phyloP scores from a whole-genome alignment of 2,888 invertebrate species.

The Tyria jacobaeae region DNA sequence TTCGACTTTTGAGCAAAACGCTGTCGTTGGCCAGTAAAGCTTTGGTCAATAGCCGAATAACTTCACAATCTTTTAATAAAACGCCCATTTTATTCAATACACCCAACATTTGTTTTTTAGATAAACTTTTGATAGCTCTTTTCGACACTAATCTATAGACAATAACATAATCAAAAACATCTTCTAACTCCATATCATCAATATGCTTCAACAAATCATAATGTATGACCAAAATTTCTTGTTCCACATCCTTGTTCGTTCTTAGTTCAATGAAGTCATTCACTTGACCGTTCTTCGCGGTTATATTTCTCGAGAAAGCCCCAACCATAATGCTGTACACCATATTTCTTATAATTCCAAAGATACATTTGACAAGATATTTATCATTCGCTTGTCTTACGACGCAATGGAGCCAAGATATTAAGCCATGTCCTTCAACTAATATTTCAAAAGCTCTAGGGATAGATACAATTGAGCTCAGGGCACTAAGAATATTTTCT shows the following conservation, averaged over 20 bases:
- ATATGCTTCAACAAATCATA: conserved; percentile 64
- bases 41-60: conserved; percentile 61
- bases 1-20: conserved; percentile 62
- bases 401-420: conserved; percentile 89
- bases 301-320: conserved; percentile 61
- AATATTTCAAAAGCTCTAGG: conserved; percentile 89
- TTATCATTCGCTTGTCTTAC: conserved; percentile 66
- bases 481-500: conserved; percentile 88
- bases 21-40: conserved; percentile 61
- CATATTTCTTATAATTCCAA: conserved; percentile 64
- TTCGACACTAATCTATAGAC: conserved; percentile 68
- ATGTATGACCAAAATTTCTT: conserved; percentile 67
- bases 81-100: conserved; percentile 61
- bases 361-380: conserved; percentile 56
- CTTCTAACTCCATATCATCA: conserved; percentile 61
- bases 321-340: conserved; percentile 66
- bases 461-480: conserved; percentile 88
- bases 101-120: conserved; percentile 67
- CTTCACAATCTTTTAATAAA: conserved; percentile 54
- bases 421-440: conserved; percentile 89
- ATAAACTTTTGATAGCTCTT: conserved; percentile 67
- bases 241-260: conserved; percentile 72
- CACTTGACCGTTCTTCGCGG: conserved; percentile 54
- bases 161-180: conserved; percentile 60
- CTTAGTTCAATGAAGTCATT: conserved; percentile 64